Conservation (phyloP, 2,113 vertebrate species). For the Paraplagusia blochii region DNA sequence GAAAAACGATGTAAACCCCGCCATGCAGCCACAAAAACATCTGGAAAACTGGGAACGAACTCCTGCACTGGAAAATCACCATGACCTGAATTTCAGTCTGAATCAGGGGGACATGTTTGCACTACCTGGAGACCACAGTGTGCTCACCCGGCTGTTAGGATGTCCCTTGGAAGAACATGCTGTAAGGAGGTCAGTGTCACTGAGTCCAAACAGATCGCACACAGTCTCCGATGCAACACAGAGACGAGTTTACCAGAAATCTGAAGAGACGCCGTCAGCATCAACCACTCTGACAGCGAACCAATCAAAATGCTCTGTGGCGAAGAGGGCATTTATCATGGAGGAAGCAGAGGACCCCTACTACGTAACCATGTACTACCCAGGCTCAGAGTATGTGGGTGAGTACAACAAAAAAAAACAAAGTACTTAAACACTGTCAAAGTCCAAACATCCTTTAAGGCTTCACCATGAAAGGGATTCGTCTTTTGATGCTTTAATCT, state of each 20-base stretch:
- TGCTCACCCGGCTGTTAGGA: slow-evolving; percentile 33
- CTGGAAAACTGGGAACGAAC: not conserved
- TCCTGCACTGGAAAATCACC: not conserved
- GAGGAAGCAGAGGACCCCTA: slow-evolving; percentile 58
- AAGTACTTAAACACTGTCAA: slow-evolving; percentile 8
- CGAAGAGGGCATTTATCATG: slow-evolving; percentile 35
- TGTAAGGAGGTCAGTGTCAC: slow-evolving; percentile 16
- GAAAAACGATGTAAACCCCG: slow-evolving; percentile 1
- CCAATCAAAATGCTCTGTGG: slow-evolving; percentile 16
- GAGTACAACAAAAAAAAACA: slow-evolving; percentile 47
- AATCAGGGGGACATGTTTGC: slow-evolving; percentile 26
- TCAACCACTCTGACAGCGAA: slow-evolving; percentile 11
- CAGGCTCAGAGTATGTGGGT: slow-evolving; percentile 64
- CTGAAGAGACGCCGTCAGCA: slow-evolving; percentile 14
- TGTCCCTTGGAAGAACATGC: slow-evolving; percentile 35
- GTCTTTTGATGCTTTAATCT: slow-evolving; percentile 3
- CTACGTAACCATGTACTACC: slow-evolving; percentile 62
- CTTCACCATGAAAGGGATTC: not conserved
- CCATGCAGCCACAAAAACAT: slow-evolving; percentile 5
- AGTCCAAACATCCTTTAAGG: slow-evolving; percentile 4
- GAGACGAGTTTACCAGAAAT: slow-evolving; percentile 31
- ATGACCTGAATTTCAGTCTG: slow-evolving; percentile 2
- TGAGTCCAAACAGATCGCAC: slow-evolving; percentile 36
- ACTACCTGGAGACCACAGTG: slow-evolving; percentile 6
- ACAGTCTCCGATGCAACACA: slow-evolving; percentile 21